These are phyloP conservation scores for Sylvietta virens DNA, from an alignment of 2,113 vertebrate genomes.

Conservation along the genomic window DNA sequence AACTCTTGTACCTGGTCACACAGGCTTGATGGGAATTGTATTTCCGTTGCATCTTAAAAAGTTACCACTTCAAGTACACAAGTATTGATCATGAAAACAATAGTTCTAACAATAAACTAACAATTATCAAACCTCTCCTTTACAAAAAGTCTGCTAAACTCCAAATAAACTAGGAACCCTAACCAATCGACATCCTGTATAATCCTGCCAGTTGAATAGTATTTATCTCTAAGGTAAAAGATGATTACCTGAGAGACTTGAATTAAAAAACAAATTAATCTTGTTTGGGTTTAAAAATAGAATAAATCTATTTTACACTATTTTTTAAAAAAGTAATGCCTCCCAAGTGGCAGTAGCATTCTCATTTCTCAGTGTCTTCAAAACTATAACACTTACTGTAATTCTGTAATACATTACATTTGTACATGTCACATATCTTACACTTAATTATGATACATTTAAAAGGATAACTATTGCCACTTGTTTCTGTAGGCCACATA, in stretches of 20 bases:
- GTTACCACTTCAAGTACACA: not conserved
- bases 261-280: not conserved
- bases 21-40: not conserved
- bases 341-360: not conserved
- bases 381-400: not conserved
- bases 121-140: not conserved
- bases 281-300: not conserved
- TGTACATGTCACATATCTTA: not conserved
- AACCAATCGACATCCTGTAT: not conserved
- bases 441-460: not conserved
- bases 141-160: not conserved
- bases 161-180: not conserved
- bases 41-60: not conserved
- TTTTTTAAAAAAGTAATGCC: not conserved
- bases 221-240: not conserved
- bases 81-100: conserved; percentile 4
- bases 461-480: not conserved
- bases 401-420: not conserved
- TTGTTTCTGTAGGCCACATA: not conserved
- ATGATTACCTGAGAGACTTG: not conserved
- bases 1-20: not conserved
- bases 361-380: not conserved
- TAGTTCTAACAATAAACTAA: not conserved
- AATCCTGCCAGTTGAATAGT: not conserved
- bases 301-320: not conserved